Conservation (phyloP, 35 echinoderm and acorn worm species). For the Strongylocentrotus purpuratus region DNA sequence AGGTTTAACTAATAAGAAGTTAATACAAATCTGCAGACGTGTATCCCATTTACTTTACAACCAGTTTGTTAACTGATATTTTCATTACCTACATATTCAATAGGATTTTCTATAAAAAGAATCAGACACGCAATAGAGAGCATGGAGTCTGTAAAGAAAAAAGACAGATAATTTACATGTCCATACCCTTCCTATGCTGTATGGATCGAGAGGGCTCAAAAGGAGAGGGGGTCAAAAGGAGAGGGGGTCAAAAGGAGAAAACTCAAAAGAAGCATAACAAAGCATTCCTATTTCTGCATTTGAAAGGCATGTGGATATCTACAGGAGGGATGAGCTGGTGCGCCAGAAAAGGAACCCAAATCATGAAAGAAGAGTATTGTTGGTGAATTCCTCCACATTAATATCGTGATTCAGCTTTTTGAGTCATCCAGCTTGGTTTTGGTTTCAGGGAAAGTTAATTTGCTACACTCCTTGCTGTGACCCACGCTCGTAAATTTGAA, state of each 20-base stretch:
- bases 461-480: background rate
- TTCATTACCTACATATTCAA: too few species aligned
- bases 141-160: too few species aligned
- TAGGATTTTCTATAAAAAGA: too few species aligned
- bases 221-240: too few species aligned
- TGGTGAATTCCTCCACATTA: background rate
- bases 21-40: too few species aligned
- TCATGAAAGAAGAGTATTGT: background rate
- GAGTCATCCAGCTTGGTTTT: background rate
- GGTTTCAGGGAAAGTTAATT: background rate
- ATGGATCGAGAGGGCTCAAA: too few species aligned
- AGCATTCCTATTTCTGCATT: background rate
- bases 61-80: too few species aligned
- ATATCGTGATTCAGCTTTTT: background rate
- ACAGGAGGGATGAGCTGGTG: background rate
- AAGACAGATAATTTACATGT: too few species aligned
- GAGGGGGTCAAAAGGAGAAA: background rate
- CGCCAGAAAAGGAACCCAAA: background rate
- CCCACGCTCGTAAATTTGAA: background rate
- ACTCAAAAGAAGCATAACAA: background rate
- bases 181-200: too few species aligned
- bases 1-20: too few species aligned
- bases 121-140: too few species aligned
- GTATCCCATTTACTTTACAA: too few species aligned
- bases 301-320: background rate